Evolutionary conservation across 1,140 invertebrate species (phyloP), one percentile per base, ranked within the genome.

Genomic region (Scaptomyza pallida): DNA sequence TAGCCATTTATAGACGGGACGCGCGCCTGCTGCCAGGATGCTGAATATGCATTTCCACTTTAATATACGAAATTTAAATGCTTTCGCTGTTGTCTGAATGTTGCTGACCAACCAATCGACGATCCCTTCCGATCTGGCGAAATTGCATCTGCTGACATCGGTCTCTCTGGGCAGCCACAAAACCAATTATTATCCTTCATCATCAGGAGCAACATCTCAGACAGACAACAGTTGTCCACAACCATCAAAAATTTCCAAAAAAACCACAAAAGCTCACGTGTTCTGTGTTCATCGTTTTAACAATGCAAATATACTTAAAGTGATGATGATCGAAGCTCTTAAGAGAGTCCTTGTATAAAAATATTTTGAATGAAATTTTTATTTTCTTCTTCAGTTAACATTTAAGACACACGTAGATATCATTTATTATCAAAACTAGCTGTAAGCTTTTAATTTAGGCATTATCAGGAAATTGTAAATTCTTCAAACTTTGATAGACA

Each of bases 1-100:
- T 51, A 19, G 40, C 57, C 33, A 3, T 70, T 56, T 60, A 17
- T 50, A 52, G 48, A 56, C 45, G 73, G 82, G 78, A 88, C 82
- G 72, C 78, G 51, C 73, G 79, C 79, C 75, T 89, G 78, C 83
- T 85, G 82, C 83, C 78, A 89, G 83, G 83, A 89, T 89, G 83
- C 83, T 89, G 85, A 89, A 89, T 89, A 89, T 89, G 83, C 83
- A 89, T 89, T 89, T 89, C 85, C 79, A 89, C 72, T 89, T 89
- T 89, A 89, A 89, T 89, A 89, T 89, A 68, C 83, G 83, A 89
- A 89, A 83, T 89, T 89, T 85, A 88, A 89, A 89, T 89, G 85
- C 72, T 79, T 86, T 80, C 51, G 40, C 47, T 37, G 47, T 60
- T 17, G 33, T 26, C 15, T 26, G 23, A 26, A n/a, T n/a, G n/a